Evolutionary conservation across 2,113 vertebrate genomes (phyloP).

Genomic region (Fukomys damarensis): DNA sequence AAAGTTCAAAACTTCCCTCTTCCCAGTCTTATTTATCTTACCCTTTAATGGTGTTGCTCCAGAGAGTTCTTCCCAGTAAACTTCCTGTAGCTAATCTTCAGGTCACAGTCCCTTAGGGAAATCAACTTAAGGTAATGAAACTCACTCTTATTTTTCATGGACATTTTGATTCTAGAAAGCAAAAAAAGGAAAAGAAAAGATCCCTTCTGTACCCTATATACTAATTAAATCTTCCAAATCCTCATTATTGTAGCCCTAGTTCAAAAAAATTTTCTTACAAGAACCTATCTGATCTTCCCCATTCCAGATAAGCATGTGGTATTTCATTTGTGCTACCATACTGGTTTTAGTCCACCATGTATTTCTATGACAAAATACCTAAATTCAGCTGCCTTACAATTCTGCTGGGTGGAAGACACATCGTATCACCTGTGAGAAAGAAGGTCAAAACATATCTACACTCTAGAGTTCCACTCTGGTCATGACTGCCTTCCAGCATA

Average conservation of each 20-base stretch:
- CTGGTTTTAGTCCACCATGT: not conserved
- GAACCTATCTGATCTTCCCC: not conserved
- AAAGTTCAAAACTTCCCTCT: not conserved
- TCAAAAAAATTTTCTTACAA: not conserved
- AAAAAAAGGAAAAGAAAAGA: not conserved
- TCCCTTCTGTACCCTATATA: not conserved
- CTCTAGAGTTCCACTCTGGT: not conserved
- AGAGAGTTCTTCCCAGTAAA: not conserved
- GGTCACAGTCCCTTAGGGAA: not conserved
- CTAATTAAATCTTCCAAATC: not conserved
- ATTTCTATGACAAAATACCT: not conserved
- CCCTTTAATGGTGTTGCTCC: not conserved
- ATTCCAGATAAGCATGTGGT: not conserved
- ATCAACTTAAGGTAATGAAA: not conserved
- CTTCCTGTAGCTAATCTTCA: not conserved
- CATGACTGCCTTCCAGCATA: not conserved
- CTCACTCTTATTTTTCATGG: not conserved
- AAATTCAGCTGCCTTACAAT: not conserved
- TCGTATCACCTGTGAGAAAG: too few relatives aligned
- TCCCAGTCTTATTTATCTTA: not conserved
- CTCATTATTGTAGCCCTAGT: not conserved
- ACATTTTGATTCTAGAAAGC: not conserved
- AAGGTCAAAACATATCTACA: not conserved
- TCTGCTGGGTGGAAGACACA: not conserved
- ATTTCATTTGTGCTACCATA: not conserved